Evolutionary conservation across 2,888 invertebrate genomes (phyloP).

Genomic region (Rotaria magnacalcarata): DNA sequence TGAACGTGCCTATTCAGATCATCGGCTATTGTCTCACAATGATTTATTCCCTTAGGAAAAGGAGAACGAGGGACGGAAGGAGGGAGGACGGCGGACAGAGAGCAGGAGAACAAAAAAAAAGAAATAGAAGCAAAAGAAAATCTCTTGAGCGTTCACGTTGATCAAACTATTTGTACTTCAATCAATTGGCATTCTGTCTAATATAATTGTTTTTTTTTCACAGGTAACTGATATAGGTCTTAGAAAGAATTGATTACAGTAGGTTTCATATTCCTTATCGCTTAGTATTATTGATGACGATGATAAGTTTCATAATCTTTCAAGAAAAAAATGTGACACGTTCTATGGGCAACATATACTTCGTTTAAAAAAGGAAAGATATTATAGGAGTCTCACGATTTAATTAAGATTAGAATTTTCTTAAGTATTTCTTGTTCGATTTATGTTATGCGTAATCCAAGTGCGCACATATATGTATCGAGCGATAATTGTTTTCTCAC

Average conservation of each 20-base stretch:
- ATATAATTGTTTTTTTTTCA: slow-evolving; percentile 2
- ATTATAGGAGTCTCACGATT: no score
- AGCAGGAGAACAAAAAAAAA: background rate
- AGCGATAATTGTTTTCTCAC: slow-evolving; percentile 9
- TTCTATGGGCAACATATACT: no score
- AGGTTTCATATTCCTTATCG: no score
- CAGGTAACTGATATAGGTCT: background rate
- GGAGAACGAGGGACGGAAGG: background rate
- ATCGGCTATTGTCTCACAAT: slow-evolving; percentile 8
- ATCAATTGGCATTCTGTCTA: background rate
- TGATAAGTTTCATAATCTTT: no score
- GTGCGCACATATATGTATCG: background rate
- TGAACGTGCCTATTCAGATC: slow-evolving; percentile 26
- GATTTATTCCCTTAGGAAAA: background rate
- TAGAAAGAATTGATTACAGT: background rate
- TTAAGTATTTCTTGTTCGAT: background rate
- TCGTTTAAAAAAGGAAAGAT: no score
- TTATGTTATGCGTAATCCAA: background rate
- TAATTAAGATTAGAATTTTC: no score
- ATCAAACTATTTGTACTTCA: slow-evolving; percentile 22
- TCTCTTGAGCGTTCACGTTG: background rate
- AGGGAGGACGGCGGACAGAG: background rate
- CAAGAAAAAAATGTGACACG: no score
- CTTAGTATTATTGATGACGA: no score
- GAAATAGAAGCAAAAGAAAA: background rate